A percentile compares a stretch with the other conserved stretches of the same genome.
These are phyloP conservation scores for Andrena fulva DNA, from an alignment of 2,888 invertebrate genomes.

Conservation along the genomic window DNA sequence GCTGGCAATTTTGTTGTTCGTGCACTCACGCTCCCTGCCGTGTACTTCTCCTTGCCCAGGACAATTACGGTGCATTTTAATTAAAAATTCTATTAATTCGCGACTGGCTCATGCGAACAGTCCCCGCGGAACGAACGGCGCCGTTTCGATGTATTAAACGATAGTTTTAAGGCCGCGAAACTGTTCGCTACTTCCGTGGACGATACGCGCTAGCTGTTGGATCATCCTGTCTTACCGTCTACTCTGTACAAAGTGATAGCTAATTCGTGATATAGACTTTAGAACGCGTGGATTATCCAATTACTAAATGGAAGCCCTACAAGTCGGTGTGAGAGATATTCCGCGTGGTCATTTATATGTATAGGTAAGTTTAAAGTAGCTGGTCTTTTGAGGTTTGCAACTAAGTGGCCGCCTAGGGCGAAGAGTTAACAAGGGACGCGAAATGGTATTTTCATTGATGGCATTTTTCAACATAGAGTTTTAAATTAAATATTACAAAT, in stretches of 20 bases:
- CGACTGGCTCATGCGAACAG: slow-evolving; percentile 39
- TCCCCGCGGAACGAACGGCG: slow-evolving; percentile 58
- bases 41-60: slow-evolving; percentile 58
- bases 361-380: not conserved
- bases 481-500: no score
- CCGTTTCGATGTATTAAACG: slow-evolving; percentile 65
- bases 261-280: no score
- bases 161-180: slow-evolving; percentile 64
- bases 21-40: slow-evolving; percentile 47
- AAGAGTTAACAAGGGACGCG: no score
- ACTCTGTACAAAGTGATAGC: not conserved
- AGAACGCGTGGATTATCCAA: no score
- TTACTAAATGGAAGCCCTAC: no score
- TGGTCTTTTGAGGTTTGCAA: no score
- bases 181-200: slow-evolving; percentile 57
- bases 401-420: no score
- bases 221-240: not conserved
- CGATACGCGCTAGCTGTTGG: slow-evolving; percentile 12
- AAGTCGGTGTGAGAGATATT: not conserved
- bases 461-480: no score
- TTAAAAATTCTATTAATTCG: slow-evolving; percentile 82
- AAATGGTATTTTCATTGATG: no score
- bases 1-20: slow-evolving; percentile 54
- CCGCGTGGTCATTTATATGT: not conserved
- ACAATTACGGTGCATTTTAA: slow-evolving; percentile 80